Conservation (phyloP, 2,113 vertebrate genomes). For the Oryzias woworae region DNA sequence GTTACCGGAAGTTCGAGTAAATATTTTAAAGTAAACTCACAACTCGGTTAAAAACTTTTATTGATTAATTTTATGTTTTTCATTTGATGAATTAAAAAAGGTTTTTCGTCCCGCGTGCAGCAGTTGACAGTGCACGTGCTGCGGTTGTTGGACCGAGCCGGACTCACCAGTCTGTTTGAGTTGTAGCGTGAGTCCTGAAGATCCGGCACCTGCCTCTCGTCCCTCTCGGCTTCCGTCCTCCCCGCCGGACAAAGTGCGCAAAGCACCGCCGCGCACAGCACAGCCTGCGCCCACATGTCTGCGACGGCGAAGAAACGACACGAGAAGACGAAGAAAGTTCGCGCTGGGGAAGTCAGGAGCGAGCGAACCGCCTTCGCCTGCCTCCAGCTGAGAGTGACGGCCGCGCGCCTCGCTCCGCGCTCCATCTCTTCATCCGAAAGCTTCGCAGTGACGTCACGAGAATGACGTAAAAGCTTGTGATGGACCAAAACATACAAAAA, state of each 20-base stretch:
- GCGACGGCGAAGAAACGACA: slow-evolving; percentile 7
- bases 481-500: background rate
- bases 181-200: slow-evolving; percentile 71
- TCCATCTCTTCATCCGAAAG: slow-evolving; percentile 7
- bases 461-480: slow-evolving; percentile 10
- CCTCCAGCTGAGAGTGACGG: slow-evolving; percentile 5
- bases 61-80: no score
- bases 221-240: slow-evolving; percentile 67
- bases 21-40: no score
- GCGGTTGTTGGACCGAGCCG: background rate
- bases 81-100: no score
- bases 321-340: background rate
- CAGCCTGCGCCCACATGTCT: slow-evolving; percentile 59
- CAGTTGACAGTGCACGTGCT: background rate
- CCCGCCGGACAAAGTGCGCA: slow-evolving; percentile 53
- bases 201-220: slow-evolving; percentile 71
- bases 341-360: background rate
- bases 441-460: slow-evolving; percentile 8
- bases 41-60: no score
- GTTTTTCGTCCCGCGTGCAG: background rate
- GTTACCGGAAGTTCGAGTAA: background rate
- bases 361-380: slow-evolving; percentile 1
- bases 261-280: slow-evolving; percentile 71
- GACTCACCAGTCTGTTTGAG: slow-evolving; percentile 70
- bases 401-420: slow-evolving; percentile 5